Conservation (phyloP, 2,113 vertebrate genomes). For the Pachyramphus minor region DNA sequence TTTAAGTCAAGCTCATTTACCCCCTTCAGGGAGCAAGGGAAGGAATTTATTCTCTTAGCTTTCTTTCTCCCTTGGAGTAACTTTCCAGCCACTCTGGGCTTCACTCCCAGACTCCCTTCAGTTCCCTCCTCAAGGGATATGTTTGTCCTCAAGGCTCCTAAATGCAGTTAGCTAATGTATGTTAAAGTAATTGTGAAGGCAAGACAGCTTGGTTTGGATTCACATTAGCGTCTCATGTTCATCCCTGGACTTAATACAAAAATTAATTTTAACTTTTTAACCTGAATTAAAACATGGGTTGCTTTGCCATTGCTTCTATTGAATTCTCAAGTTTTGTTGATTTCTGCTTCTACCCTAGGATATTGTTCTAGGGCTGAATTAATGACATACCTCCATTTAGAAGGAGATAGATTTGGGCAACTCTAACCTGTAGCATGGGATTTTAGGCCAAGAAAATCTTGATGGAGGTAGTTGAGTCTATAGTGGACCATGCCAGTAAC, state of each 20-base stretch:
- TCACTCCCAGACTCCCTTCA: constrained; percentile 7
- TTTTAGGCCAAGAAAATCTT: not conserved
- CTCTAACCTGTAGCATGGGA: not conserved
- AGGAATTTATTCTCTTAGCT: not conserved
- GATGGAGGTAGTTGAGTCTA: not conserved
- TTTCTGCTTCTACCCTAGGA: not conserved
- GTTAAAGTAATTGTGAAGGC: not conserved
- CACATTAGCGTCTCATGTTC: not conserved
- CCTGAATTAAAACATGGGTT: not conserved
- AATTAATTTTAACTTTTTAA: not conserved
- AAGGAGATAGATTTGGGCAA: not conserved
- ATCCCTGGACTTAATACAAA: not conserved
- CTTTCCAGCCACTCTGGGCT: not conserved
- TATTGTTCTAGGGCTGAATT: not conserved
- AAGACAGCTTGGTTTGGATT: not conserved
- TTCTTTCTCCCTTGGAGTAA: not conserved
- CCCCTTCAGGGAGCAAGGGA: not conserved
- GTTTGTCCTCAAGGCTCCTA: not conserved
- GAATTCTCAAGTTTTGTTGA: not conserved
- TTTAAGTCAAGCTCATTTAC: not conserved
- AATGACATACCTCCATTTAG: not conserved
- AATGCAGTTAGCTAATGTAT: not conserved
- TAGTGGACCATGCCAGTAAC: not conserved
- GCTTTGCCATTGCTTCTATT: not conserved
- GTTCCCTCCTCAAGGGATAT: not conserved